Evolutionary conservation across 2,888 invertebrate genomes (phyloP).

Genomic region (Dendrolimus houi): DNA sequence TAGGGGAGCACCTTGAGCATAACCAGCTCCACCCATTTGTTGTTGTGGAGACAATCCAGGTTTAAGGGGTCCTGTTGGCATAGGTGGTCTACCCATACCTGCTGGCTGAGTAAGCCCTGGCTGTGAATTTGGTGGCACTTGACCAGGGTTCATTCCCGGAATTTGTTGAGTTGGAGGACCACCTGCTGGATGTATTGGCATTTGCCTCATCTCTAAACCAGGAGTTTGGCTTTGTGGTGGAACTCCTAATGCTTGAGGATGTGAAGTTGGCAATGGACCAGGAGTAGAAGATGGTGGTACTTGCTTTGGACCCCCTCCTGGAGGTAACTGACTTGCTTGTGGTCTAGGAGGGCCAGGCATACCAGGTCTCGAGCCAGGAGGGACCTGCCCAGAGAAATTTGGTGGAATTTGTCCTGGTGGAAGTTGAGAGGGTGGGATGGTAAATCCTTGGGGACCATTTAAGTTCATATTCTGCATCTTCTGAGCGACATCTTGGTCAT

Average conservation of each 20-base stretch:
- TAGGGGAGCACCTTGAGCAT: background rate
- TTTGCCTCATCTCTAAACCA: slow-evolving; percentile 2
- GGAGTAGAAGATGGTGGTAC: slow-evolving; percentile 30
- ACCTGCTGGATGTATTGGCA: slow-evolving; percentile 11
- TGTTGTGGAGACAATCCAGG: slow-evolving; percentile 22
- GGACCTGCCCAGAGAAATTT: slow-evolving; percentile 34
- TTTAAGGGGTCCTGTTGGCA: slow-evolving; percentile 24
- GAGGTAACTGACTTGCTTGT: slow-evolving; percentile 33
- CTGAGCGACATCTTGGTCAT: slow-evolving; percentile 54
- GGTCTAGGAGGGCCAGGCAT: slow-evolving; percentile 19
- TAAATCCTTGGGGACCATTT: slow-evolving; percentile 49
- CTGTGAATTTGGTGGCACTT: slow-evolving; percentile 31
- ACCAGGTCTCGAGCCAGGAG: slow-evolving; percentile 25
- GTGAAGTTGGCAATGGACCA: slow-evolving; percentile 23
- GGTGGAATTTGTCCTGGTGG: slow-evolving; percentile 43
- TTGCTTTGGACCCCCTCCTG: slow-evolving; percentile 16
- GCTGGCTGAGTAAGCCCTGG: slow-evolving; percentile 19
- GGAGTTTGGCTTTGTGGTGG: slow-evolving; percentile 20
- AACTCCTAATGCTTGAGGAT: slow-evolving; percentile 22
- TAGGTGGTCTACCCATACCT: slow-evolving; percentile 23
- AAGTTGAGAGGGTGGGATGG: slow-evolving; percentile 50
- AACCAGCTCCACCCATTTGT: slow-evolving; percentile 11
- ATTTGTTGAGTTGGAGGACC: slow-evolving; percentile 20
- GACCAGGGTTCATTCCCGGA: slow-evolving; percentile 11
- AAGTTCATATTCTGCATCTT: slow-evolving; percentile 66